Conservation (phyloP, 2,113 vertebrate species). For the Sterrhoptilus dennistouni region DNA sequence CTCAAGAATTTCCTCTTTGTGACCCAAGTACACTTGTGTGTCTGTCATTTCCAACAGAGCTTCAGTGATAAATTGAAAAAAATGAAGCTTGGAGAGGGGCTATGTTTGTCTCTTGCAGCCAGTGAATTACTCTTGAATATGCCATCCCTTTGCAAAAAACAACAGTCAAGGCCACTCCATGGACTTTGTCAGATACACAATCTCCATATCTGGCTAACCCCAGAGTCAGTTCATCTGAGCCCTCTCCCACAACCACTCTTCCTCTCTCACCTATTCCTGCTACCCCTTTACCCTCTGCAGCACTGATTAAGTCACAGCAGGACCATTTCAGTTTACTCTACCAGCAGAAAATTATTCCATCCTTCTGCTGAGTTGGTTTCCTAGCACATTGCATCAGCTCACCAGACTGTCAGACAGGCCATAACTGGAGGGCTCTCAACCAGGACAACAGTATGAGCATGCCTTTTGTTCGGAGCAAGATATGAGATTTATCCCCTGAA, state of each 20-base stretch:
- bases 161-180: neutral
- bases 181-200: neutral
- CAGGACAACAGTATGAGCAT: fast-evolving
- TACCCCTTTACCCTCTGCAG: neutral
- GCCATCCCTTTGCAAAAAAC: neutral
- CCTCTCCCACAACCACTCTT: neutral
- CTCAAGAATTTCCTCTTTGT: neutral
- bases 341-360: neutral
- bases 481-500: neutral
- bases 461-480: neutral
- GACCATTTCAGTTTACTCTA: neutral
- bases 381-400: constrained; percentile 3
- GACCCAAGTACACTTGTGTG: neutral
- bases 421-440: neutral
- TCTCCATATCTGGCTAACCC: neutral
- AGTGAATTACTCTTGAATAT: neutral
- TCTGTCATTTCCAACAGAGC: neutral
- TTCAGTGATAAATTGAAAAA: neutral
- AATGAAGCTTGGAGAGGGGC: neutral
- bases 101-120: neutral
- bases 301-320: neutral
- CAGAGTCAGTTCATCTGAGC: neutral
- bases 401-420: neutral
- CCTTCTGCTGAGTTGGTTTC: neutral
- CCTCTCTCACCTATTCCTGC: neutral